Evolutionary conservation across 1,140 invertebrate species (phyloP).

Genomic region (Neodiprion lecontei): DNA sequence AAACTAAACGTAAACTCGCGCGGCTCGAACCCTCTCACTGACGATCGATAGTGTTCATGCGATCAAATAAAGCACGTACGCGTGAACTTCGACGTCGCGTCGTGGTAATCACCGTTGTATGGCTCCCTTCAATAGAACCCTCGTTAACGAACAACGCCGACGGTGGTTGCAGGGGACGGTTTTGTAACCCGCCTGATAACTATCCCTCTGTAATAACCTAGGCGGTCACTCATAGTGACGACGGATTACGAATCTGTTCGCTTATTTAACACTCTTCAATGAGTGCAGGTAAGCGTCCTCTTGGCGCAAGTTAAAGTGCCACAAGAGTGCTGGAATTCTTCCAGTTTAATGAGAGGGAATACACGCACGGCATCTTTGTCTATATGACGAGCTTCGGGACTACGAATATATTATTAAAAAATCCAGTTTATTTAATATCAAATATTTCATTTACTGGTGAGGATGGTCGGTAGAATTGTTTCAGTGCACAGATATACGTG

Average conservation of each 20-base stretch:
- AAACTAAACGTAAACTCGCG: not conserved
- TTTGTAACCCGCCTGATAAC: conserved; percentile 1
- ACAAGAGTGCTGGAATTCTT: not conserved
- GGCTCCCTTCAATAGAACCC: conserved; percentile 1
- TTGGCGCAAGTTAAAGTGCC: not conserved
- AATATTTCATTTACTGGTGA: too few species aligned
- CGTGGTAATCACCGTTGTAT: not conserved
- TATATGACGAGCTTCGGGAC: too few species aligned
- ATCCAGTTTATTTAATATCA: too few species aligned
- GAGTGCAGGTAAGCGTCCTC: too few species aligned
- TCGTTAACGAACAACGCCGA: not conserved
- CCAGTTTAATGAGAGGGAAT: not conserved
- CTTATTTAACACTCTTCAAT: not conserved
- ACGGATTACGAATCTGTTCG: not conserved
- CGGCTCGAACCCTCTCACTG: not conserved
- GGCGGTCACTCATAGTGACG: not conserved
- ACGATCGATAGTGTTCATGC: not conserved
- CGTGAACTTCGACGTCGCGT: not conserved
- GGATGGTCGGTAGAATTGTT: not conserved
- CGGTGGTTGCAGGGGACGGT: not conserved
- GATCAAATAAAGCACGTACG: not conserved
- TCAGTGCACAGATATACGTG: not conserved
- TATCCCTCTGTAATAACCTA: not conserved
- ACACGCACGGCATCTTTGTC: too few species aligned
- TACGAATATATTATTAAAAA: too few species aligned